A percentile compares a stretch with the other conserved stretches of the same genome.
Conservation (phyloP, 1,140 invertebrate genomes). For the Aleiodes sp. region DNA sequence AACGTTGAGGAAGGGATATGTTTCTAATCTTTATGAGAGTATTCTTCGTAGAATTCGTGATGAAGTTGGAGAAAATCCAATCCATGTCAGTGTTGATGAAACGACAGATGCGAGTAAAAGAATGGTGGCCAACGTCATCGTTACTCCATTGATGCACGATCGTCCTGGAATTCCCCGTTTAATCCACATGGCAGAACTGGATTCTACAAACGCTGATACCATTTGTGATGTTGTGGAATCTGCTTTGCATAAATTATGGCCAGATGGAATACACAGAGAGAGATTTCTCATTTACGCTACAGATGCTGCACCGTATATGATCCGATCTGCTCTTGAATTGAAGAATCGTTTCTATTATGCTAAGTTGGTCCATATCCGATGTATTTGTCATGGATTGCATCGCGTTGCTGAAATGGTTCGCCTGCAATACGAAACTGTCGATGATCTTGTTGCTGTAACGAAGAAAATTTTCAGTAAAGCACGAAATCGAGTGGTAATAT, state of each 20-base stretch:
- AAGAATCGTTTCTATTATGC: slow-evolving; percentile 40
- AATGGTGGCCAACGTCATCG: slow-evolving; percentile 26
- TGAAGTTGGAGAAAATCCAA: background rate
- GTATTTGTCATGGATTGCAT: slow-evolving; percentile 55
- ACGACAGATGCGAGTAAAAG: slow-evolving; percentile 31
- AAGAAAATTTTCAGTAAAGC: slow-evolving; percentile 14
- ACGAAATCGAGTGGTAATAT: slow-evolving; percentile 40
- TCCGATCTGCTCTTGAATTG: slow-evolving; percentile 44
- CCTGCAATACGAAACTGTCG: slow-evolving; percentile 42
- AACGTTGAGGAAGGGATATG: background rate
- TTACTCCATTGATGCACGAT: slow-evolving; percentile 3
- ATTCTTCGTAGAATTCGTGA: background rate
- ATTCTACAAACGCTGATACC: background rate
- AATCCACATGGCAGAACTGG: background rate
- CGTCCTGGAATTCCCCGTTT: background rate
- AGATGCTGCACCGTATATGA: slow-evolving; percentile 48
- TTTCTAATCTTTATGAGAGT: background rate
- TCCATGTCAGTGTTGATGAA: slow-evolving; percentile 35
- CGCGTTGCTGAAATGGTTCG: slow-evolving; percentile 52
- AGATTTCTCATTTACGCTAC: slow-evolving; percentile 40
- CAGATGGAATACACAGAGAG: slow-evolving; percentile 23
- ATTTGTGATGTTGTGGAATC: background rate
- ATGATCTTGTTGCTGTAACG: background rate
- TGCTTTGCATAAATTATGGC: slow-evolving; percentile 1
- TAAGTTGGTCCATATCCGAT: slow-evolving; percentile 49